Evolutionary conservation across 1,140 invertebrate species (phyloP).

Genomic region (Chironomus tepperi): DNA sequence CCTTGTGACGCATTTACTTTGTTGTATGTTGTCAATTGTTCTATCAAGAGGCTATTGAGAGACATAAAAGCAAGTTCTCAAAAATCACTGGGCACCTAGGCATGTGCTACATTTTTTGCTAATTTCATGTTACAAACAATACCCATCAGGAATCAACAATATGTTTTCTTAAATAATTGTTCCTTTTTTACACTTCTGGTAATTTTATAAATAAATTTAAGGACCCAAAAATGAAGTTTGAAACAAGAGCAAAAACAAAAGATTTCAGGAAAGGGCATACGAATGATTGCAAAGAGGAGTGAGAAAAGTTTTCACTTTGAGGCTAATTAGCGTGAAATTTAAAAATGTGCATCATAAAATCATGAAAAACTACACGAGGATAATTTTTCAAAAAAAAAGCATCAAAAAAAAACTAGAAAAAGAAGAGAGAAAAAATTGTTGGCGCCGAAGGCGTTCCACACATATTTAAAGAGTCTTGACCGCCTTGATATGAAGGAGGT

Average conservation of each 20-base stretch:
- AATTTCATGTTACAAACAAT: neutral
- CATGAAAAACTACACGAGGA: neutral
- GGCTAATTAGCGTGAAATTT: conserved; percentile 1
- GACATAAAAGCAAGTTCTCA: neutral
- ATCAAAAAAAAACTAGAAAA: neutral
- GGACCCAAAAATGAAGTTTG: neutral
- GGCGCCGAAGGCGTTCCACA: conserved; percentile 2
- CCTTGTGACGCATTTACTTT: conserved; percentile 1
- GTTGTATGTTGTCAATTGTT: neutral
- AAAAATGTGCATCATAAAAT: neutral
- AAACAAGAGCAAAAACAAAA: neutral
- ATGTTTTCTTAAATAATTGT: neutral
- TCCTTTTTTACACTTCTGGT: neutral
- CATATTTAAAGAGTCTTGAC: neutral
- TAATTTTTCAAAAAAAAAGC: conserved; percentile 5
- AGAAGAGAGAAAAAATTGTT: neutral
- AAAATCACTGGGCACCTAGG: conserved; percentile 5
- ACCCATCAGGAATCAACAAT: neutral
- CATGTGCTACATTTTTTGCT: conserved; percentile 12
- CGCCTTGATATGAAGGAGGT: neutral
- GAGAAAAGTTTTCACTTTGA: conserved; percentile 4
- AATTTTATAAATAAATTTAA: neutral
- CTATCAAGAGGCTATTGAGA: neutral
- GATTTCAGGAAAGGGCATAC: neutral
- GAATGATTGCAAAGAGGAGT: neutral